These are phyloP conservation scores for Exephanes ischioxanthus DNA, from an alignment of 2,888 invertebrate genomes.

Conservation along the genomic window DNA sequence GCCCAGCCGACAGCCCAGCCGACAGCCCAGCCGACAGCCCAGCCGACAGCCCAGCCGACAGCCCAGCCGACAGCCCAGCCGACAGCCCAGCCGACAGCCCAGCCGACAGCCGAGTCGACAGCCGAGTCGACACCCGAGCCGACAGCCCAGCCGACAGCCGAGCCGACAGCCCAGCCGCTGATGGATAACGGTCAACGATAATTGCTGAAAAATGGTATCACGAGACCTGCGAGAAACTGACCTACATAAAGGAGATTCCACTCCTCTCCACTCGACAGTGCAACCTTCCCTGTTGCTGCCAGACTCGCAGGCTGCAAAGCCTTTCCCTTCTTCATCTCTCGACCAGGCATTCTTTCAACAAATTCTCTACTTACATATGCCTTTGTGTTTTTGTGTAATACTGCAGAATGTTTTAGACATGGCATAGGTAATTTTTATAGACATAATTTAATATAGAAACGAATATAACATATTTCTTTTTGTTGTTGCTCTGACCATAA, in stretches of 20 bases:
- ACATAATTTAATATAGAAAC: not conserved
- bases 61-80: no score
- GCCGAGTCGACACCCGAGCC: no score
- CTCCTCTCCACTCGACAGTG: conserved; percentile 55
- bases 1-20: no score
- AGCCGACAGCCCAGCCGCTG: no score
- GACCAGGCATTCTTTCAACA: not conserved
- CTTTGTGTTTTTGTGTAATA: not conserved
- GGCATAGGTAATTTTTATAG: not conserved
- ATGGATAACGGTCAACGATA: not conserved
- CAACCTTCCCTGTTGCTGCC: conserved; percentile 46
- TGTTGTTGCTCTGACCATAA: no score
- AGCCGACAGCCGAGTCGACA: no score
- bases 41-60: no score
- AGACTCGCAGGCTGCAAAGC: conserved; percentile 48
- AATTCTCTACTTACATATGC: not conserved
- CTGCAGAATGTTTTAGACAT: not conserved
- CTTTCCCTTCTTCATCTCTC: conserved; percentile 71
- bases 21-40: no score
- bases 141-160: no score
- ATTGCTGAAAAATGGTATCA: conserved; percentile 62
- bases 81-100: no score
- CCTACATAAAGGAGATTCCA: conserved; percentile 59
- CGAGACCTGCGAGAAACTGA: conserved; percentile 55
- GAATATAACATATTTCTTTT: not conserved